phyloP scores from a whole-genome alignment of 2,888 invertebrate genomes.

The Polietes domitor region DNA sequence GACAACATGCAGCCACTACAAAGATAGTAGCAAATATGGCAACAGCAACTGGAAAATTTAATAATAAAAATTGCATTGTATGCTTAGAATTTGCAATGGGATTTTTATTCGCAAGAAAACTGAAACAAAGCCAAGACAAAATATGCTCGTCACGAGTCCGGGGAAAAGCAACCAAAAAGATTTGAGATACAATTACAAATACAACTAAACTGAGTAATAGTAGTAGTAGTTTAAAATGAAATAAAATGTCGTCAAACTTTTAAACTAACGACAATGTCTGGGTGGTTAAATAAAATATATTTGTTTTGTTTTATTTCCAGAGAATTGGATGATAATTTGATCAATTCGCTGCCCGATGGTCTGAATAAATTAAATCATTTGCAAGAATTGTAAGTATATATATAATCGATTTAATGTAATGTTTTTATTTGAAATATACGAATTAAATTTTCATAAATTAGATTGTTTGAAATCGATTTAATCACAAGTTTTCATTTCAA shows the following conservation, averaged over 20 bases:
- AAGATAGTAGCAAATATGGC: conserved; percentile 7
- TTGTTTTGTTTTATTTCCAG: conserved; percentile 81
- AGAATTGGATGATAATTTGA: conserved; percentile 88
- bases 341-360: conserved; percentile 89
- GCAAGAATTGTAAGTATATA: conserved; percentile 91
- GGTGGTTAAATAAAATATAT: neutral
- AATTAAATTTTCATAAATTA: too few relatives aligned
- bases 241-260: neutral
- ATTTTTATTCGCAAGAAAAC: conserved; percentile 1
- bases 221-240: neutral
- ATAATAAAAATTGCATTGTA: conserved; percentile 35
- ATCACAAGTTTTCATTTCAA: too few relatives aligned
- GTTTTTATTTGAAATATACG: neutral
- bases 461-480: too few relatives aligned
- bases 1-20: neutral
- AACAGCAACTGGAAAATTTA: conserved; percentile 23
- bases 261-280: too few relatives aligned
- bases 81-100: conserved; percentile 1
- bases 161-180: neutral
- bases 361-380: conserved; percentile 88
- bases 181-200: conserved; percentile 1
- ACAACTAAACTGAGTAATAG: neutral
- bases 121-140: neutral
- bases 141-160: neutral
- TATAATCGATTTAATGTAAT: neutral